Evolutionary conservation across 2,113 vertebrate species (phyloP).

Genomic region (Gasterosteus nipponicus): DNA sequence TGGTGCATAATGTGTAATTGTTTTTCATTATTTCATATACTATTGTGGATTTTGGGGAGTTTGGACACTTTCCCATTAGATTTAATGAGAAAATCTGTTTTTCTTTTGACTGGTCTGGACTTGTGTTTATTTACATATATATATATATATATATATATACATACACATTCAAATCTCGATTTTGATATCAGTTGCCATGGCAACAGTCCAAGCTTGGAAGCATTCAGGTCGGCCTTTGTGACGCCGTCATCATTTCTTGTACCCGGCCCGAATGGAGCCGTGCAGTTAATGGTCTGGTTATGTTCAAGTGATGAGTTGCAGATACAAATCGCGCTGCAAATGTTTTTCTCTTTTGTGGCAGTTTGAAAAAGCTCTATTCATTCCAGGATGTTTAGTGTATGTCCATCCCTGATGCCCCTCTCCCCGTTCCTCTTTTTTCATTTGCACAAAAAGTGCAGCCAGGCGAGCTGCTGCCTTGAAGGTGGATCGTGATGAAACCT

Average conservation of each 20-base stretch:
- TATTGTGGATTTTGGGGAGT: background rate
- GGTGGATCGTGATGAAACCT: slow-evolving; percentile 2
- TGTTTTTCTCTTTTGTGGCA: background rate
- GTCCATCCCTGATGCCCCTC: background rate
- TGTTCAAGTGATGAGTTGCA: background rate
- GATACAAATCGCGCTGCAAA: background rate
- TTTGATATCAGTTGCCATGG: background rate
- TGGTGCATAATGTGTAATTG: background rate
- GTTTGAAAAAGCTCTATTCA: slow-evolving; percentile 34
- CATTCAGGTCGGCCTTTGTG: background rate
- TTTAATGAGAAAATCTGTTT: no score
- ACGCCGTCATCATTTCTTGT: background rate
- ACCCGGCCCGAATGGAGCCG: background rate
- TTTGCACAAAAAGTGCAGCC: slow-evolving; percentile 18
- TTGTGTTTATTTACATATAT: no score
- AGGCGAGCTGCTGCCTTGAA: slow-evolving; percentile 31
- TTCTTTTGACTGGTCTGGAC: no score
- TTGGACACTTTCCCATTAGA: no score
- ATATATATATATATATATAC: no score
- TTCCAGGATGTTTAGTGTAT: slow-evolving; percentile 5
- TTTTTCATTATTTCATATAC: background rate
- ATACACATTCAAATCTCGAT: background rate
- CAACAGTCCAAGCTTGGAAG: background rate
- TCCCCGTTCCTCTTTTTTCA: slow-evolving; percentile 36
- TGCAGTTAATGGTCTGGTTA: background rate